Base-by-base conservation (phyloP, 2,797 vertebrate genomes). In the Lacerta agilis region DNA sequence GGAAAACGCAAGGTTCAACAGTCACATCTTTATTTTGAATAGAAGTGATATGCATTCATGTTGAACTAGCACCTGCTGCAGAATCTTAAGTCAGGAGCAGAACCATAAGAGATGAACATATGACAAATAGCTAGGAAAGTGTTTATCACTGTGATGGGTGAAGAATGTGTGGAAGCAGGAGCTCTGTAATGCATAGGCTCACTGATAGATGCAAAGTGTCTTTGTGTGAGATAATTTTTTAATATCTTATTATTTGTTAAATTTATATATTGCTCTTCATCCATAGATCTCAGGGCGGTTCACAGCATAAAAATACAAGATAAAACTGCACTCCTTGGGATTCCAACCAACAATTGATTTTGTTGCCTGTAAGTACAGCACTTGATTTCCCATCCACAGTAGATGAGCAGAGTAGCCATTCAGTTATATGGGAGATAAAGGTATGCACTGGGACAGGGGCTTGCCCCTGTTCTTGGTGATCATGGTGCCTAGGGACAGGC, bases 21-120 rank as follows among this genome's bases (percentile, higher is more conserved):
- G 25, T 82, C 25, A 43, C 0, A 82, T 67, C 61, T 20, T 15
- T n/a, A 43, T 3, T 79, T 75, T 90, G 8, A 84, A 61, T 33
- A 89, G 87, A 90, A 94, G 89, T 41, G 43, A 64, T 5, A 20
- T 88, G 81, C 91, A 78, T 58, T 69, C 67, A 38, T 87, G 83
- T 85, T 67, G 86, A 86, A 80, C 15, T 55, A 93, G 29, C 13
- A 83, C 10, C 49, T 82, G 36, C 91, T 49, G 89, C 58, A 88
- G 87, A 90, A 81, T 86, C 73, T 83, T 79, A 18, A 67, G 25
- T 18, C 33, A 27, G 49, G 33, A 43, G 2, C 80, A 67, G 25
- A 43, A 67, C 64, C 13, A 6, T 29, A 43, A 82, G 38, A 80
- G 33, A 25, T 64, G 9, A 9, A 4, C 23, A 7, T 67, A 29